Percentiles rank a stretch among this genome's conserved stretches.
Evolutionary conservation across 1,140 invertebrate genomes (phyloP).

Genomic region (Danaus melanippus): DNA sequence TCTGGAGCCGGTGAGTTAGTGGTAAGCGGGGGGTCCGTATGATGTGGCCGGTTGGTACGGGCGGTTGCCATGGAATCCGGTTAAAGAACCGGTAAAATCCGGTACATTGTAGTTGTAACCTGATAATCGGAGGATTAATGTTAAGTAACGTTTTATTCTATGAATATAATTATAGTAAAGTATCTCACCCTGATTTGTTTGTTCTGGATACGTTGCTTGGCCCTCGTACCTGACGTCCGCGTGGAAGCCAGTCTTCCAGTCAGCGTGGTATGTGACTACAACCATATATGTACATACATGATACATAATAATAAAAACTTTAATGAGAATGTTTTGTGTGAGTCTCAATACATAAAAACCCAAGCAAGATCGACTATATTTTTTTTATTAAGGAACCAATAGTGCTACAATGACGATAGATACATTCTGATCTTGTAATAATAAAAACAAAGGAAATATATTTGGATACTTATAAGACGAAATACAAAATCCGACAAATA

Average conservation of each 20-base stretch:
- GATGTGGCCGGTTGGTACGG: slow-evolving; percentile 37
- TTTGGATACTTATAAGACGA: too few relatives aligned
- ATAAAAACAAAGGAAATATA: too few relatives aligned
- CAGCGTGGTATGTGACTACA: slow-evolving; percentile 82
- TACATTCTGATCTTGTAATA: too few relatives aligned
- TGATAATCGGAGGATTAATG: slow-evolving; percentile 6
- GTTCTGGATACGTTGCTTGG: slow-evolving; percentile 77
- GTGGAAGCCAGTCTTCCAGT: slow-evolving; percentile 84
- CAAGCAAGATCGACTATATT: too few relatives aligned
- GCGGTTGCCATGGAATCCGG: slow-evolving; percentile 66
- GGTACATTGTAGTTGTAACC: slow-evolving; percentile 67
- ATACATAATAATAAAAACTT: too few relatives aligned
- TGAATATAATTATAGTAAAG: not conserved
- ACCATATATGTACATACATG: slow-evolving; percentile 16
- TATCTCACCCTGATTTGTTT: slow-evolving; percentile 45
- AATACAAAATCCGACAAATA: too few relatives aligned
- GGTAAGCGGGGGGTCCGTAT: slow-evolving; percentile 73
- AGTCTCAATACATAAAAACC: too few relatives aligned
- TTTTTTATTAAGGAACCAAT: too few relatives aligned
- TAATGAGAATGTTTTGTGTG: too few relatives aligned
- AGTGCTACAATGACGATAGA: too few relatives aligned
- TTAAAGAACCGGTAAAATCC: slow-evolving; percentile 68
- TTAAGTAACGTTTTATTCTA: not conserved
- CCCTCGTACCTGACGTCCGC: slow-evolving; percentile 86
- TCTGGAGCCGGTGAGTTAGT: slow-evolving; percentile 28